Percentiles rank a stretch among this genome's conserved stretches.
phyloP scores from a whole-genome alignment of 2,888 invertebrate species.

The Schizaphis graminum region DNA sequence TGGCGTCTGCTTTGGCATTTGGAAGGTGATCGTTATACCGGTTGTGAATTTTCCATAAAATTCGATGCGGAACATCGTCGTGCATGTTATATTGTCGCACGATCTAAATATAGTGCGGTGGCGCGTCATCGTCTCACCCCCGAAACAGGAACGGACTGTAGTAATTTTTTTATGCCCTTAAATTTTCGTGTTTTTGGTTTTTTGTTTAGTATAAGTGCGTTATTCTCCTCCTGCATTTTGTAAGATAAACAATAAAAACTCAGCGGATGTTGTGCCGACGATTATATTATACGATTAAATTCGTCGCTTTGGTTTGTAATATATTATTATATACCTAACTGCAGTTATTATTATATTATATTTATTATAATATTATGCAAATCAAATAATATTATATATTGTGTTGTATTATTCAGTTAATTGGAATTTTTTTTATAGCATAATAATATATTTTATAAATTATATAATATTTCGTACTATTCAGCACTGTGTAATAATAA shows the following conservation, averaged over 20 bases:
- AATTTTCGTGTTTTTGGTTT: neutral
- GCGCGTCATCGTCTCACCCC: neutral
- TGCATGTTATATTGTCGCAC: neutral
- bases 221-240: neutral
- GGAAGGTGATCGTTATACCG: neutral
- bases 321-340: neutral
- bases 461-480: neutral
- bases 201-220: neutral
- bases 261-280: neutral
- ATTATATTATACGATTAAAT: neutral
- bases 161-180: constrained; percentile 42
- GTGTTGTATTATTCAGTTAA: neutral
- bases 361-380: neutral
- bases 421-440: neutral
- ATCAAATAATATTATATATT: neutral
- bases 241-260: neutral
- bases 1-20: neutral
- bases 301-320: neutral
- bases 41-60: neutral
- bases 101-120: neutral
- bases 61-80: neutral
- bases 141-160: constrained; percentile 15
- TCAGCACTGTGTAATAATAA: constrained; percentile 8
- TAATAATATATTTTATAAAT: neutral
- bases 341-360: neutral